phyloP scores from a whole-genome alignment of 1,140 invertebrate genomes.

The Ceratitis capitata region DNA sequence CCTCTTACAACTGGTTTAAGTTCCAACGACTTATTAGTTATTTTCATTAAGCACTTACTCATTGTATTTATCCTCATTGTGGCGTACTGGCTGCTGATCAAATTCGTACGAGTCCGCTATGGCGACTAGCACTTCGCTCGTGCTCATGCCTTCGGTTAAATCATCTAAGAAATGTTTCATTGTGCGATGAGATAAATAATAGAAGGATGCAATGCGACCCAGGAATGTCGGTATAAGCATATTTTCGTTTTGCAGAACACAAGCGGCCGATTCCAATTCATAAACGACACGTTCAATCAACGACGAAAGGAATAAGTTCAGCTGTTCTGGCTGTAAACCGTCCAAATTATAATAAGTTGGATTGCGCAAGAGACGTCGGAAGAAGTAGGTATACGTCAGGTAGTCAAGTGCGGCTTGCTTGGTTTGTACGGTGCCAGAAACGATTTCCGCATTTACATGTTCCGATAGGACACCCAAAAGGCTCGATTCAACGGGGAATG shows the following conservation, averaged over 20 bases:
- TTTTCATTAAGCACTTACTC: slow-evolving; percentile 68
- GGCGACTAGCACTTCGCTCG: slow-evolving; percentile 82
- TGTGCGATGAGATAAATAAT: slow-evolving; percentile 95
- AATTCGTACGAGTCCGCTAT: slow-evolving; percentile 92
- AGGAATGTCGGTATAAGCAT: slow-evolving; percentile 82
- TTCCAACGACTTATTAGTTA: background rate
- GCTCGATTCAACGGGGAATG: slow-evolving; percentile 98
- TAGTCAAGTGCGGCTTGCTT: slow-evolving; percentile 97
- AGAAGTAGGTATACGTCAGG: slow-evolving; percentile 99
- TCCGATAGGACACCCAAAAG: slow-evolving; percentile 91
- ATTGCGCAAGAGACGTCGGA: slow-evolving; percentile 91
- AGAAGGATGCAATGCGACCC: slow-evolving; percentile 94
- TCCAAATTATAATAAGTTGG: slow-evolving; percentile 92
- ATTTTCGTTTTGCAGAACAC: slow-evolving; percentile 78
- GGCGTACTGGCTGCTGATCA: slow-evolving; percentile 92
- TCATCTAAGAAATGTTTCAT: slow-evolving; percentile 83
- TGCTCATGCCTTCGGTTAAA: slow-evolving; percentile 72
- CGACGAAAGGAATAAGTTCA: slow-evolving; percentile 79
- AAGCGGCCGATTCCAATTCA: slow-evolving; percentile 79
- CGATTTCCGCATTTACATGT: slow-evolving; percentile 98
- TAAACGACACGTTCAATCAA: slow-evolving; percentile 82
- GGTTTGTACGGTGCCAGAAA: slow-evolving; percentile 89
- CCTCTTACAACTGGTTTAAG: background rate
- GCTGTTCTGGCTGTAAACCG: slow-evolving; percentile 75
- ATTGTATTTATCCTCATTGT: slow-evolving; percentile 97